Evolutionary conservation across 2,797 vertebrate species (phyloP).

Genomic region (Gymnopithys bicolor): DNA sequence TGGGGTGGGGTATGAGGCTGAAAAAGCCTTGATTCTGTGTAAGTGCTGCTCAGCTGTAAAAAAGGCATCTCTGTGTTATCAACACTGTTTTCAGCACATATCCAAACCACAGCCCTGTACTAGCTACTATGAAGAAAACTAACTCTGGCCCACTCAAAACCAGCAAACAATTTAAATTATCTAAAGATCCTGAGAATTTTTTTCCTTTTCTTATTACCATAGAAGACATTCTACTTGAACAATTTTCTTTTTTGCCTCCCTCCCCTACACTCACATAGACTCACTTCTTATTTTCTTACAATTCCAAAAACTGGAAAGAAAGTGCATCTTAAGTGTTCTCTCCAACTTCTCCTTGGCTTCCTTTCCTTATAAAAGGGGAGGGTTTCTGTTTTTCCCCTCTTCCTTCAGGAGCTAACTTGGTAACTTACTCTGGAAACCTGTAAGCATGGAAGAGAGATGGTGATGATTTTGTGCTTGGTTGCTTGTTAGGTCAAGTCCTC

Average conservation of each 20-base stretch:
- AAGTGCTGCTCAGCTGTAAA: background rate
- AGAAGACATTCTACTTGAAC: background rate
- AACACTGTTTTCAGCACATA: background rate
- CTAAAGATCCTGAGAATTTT: background rate
- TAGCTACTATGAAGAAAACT: background rate
- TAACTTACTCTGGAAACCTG: background rate
- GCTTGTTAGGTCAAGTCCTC: background rate
- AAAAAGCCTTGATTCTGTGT: background rate
- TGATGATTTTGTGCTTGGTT: background rate
- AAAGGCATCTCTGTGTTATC: background rate
- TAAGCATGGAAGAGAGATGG: background rate
- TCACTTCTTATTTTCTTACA: background rate
- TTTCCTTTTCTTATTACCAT: background rate
- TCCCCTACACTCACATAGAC: accelerated
- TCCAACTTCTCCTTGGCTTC: background rate
- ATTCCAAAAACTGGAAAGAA: background rate
- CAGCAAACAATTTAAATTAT: background rate
- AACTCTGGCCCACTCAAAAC: background rate
- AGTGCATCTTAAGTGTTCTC: background rate
- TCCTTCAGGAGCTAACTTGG: background rate
- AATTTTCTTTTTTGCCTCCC: background rate
- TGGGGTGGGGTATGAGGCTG: background rate
- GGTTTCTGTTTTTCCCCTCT: background rate
- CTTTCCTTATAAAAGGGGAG: background rate
- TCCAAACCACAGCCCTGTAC: background rate